Base-by-base conservation (phyloP, 2,888 invertebrate genomes). In the Pollenia amentaria region DNA sequence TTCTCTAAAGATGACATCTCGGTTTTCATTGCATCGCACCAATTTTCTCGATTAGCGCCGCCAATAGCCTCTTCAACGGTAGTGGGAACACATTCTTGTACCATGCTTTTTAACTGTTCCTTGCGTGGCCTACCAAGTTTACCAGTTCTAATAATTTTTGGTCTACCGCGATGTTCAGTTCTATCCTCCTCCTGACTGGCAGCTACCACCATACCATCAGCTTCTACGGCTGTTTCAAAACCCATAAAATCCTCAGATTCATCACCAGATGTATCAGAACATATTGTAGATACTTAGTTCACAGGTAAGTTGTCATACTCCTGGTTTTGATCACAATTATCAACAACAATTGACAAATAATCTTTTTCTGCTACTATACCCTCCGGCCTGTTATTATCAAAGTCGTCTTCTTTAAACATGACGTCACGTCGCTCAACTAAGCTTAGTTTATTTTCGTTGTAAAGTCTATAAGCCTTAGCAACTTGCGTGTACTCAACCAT, bases 11-110 rank as follows among this genome's bases (percentile, higher is more conserved):
- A n/a, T n/a, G n/a, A n/a, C n/a, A n/a, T n/a, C n/a, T n/a, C n/a
- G n/a, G n/a, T n/a, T n/a, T 77, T 6, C 67, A 78, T 78, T 16
- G 57, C 78, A n/a, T 78, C 60, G 0, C 14, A 60, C 69, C 78
- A 78, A 0, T 40, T 42, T 12, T 21, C 21, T 1, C 9, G 1
- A 9, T 69, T 48, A 8, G 3, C 12, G 12, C 57, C 48, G 1
- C 38, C 3, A n/a, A 67, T 44, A 44, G 29, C 67, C 29, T 77
- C 57, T 29, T 77, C 38, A 38, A 57, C 16, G n/a, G 55, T 46
- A 11, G 8, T 67, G 9, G 65, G 67, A 6, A 65, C 42, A 18
- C 12, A 3, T 21, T 65, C 65, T 51, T 2, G 12, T 10, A 40
- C 12, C 10, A 72, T 44, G 10, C 3, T 16, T 1, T 53, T 40